Evolutionary conservation across 2,113 vertebrate species (phyloP), one percentile per base, ranked within the genome.

Genomic region (Orthonyx spaldingii): DNA sequence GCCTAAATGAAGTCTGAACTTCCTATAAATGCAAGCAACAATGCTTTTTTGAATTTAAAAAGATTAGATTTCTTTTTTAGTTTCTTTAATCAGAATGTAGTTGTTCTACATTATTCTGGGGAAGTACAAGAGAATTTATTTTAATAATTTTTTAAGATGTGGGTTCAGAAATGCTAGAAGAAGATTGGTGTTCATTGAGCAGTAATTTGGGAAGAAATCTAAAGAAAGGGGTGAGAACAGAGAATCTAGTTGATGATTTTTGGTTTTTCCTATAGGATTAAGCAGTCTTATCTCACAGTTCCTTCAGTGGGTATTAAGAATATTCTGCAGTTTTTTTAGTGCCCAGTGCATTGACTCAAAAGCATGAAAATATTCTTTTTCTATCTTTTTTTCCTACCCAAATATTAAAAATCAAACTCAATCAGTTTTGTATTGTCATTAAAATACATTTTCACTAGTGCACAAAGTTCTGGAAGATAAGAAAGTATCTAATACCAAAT

Each of bases 1-100:
- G 13, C 5, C 15, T 53, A 6, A 26, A 37, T 41, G 24, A 84
- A 86, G 9, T 61, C 27, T 56, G 44, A 64, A 46, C 4, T 4
- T 74, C 13, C 13, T 50, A 28, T n/a, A 77, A 70, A 49, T 32
- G 23, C 3, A 61, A 22, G 33, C 19, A 91, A 65, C 14, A 69
- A 49, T 35, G 4, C 0, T 59, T 41, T 74, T 49, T 20, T 70
- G 32, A 72, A 65, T 65, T 86, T 65, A 30, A 53, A 83, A 33
- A 4, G 0, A 53, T 1, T n/a, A 11, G 5, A 26, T 16, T 19
- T n/a, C n/a, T n/a, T 39, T 27, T 70, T 41, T 6, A 7, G 1
- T 39, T 95, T 84, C 2, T 60, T 72, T 42, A 65, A 37, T 42
- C 16, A 69, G 32, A 75, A 69, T 49, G 5, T 22, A 65, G 18